These are phyloP conservation scores for Chelonus formosanus DNA, from an alignment of 2,888 invertebrate genomes.

Conservation along the genomic window DNA sequence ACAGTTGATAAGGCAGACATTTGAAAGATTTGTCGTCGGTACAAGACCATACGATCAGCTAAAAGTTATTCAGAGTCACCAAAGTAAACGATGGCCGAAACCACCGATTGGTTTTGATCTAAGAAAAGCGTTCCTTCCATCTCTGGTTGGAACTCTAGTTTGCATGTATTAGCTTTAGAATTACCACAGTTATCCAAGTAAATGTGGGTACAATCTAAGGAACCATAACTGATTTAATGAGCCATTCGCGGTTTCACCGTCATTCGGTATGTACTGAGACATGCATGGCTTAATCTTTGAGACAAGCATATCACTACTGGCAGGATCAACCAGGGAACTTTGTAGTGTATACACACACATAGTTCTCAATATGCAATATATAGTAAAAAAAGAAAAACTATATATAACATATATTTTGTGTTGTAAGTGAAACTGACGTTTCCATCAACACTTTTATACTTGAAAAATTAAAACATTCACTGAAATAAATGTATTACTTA, in stretches of 20 bases:
- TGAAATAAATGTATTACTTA: no score
- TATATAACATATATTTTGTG: no score
- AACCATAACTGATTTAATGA: constrained; percentile 69
- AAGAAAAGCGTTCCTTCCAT: constrained; percentile 51
- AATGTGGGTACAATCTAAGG: constrained; percentile 62
- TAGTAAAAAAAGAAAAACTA: no score
- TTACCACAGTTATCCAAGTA: constrained; percentile 73
- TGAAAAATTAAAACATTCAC: no score
- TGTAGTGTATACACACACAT: no score
- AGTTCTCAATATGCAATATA: no score
- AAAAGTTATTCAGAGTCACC: no score
- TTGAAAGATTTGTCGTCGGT: constrained; percentile 72
- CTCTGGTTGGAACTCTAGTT: constrained; percentile 65
- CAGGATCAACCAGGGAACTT: constrained; percentile 65
- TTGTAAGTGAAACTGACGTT: no score
- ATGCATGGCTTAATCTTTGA: constrained; percentile 75
- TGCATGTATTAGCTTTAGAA: constrained; percentile 76
- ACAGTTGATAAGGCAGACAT: constrained; percentile 76
- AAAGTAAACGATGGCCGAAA: no score
- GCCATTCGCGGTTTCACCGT: constrained; percentile 69
- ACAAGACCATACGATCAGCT: constrained; percentile 53
- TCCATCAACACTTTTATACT: no score
- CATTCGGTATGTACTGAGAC: constrained; percentile 70
- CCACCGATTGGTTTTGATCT: no score
- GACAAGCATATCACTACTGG: constrained; percentile 72